A percentile compares a stretch with the other conserved stretches of the same genome.
phyloP scores from a whole-genome alignment of 2,888 invertebrate species.

The Anarsia innoxiella region DNA sequence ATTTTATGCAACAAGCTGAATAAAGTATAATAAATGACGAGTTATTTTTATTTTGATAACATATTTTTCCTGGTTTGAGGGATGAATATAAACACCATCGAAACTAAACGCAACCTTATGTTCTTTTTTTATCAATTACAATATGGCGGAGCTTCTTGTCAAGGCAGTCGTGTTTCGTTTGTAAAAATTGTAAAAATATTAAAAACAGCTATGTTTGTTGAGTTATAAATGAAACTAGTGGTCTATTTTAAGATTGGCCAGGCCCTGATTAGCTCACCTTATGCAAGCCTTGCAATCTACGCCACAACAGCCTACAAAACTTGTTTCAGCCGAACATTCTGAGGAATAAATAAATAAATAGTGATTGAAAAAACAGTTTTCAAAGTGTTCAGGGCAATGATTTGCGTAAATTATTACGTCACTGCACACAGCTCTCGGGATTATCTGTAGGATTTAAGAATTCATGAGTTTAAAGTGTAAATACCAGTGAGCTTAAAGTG shows the following conservation, averaged over 20 bases:
- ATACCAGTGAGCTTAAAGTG: background rate
- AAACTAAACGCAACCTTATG: too few species aligned
- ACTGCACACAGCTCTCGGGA: slow-evolving; percentile 20
- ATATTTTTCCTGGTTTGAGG: too few species aligned
- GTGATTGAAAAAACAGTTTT: slow-evolving; percentile 31
- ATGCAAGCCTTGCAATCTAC: too few species aligned
- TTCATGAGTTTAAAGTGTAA: background rate
- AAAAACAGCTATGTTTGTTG: slow-evolving; percentile 3
- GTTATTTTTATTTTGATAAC: background rate
- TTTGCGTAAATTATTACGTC: slow-evolving; percentile 38
- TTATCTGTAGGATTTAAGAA: slow-evolving; percentile 2
- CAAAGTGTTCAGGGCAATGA: slow-evolving; percentile 24
- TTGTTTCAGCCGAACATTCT: slow-evolving; percentile 23
- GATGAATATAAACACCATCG: too few species aligned
- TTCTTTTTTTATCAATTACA: too few species aligned
- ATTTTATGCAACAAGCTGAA: too few species aligned
- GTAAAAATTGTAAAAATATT: background rate
- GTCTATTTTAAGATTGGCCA: slow-evolving; percentile 20
- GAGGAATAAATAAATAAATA: slow-evolving; percentile 33
- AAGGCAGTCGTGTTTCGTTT: background rate
- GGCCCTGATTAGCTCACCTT: slow-evolving; percentile 20
- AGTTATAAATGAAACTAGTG: background rate
- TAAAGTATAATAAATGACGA: too few species aligned
- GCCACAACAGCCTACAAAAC: too few species aligned
- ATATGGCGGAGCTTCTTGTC: slow-evolving; percentile 34